These are phyloP conservation scores for Cistogaster globosa DNA, from an alignment of 2,888 invertebrate genomes.

Conservation along the genomic window DNA sequence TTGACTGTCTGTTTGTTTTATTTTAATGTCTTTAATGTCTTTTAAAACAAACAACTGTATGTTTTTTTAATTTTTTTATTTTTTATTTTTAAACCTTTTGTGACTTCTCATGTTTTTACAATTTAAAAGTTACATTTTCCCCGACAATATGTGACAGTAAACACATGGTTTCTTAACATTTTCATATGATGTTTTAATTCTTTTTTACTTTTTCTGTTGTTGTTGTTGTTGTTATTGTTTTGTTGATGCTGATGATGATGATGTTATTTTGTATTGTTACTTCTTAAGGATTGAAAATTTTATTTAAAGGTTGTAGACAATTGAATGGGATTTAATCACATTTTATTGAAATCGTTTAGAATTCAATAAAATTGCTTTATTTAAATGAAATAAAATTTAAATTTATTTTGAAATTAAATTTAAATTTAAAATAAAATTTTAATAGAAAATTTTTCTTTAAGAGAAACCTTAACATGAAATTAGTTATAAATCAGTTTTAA, in stretches of 20 bases:
- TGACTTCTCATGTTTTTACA: constrained; percentile 71
- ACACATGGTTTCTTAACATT: constrained; percentile 68
- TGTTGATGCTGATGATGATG: neutral
- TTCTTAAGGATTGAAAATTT: constrained; percentile 16
- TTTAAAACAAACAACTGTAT: constrained; percentile 54
- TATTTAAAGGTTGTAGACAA: constrained; percentile 2
- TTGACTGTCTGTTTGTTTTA: constrained; percentile 20
- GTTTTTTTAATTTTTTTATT: neutral
- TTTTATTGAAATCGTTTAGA: neutral
- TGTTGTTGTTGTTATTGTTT: neutral
- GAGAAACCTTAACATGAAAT: too few species aligned
- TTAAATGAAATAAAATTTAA: too few species aligned
- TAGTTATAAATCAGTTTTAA: too few species aligned
- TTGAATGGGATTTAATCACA: neutral
- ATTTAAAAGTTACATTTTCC: constrained; percentile 71
- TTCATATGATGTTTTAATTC: constrained; percentile 59
- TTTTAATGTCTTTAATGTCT: too few species aligned
- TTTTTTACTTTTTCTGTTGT: neutral
- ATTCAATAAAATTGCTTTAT: neutral
- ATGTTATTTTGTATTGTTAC: constrained; percentile 1
- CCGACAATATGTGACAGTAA: constrained; percentile 70
- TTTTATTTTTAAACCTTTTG: constrained; percentile 61
- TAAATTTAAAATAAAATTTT: too few species aligned
- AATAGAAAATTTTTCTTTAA: too few species aligned
- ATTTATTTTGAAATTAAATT: too few species aligned